These are phyloP conservation scores for Aleadryas rufinucha DNA, from an alignment of 2,113 vertebrate species.

Conservation along the genomic window DNA sequence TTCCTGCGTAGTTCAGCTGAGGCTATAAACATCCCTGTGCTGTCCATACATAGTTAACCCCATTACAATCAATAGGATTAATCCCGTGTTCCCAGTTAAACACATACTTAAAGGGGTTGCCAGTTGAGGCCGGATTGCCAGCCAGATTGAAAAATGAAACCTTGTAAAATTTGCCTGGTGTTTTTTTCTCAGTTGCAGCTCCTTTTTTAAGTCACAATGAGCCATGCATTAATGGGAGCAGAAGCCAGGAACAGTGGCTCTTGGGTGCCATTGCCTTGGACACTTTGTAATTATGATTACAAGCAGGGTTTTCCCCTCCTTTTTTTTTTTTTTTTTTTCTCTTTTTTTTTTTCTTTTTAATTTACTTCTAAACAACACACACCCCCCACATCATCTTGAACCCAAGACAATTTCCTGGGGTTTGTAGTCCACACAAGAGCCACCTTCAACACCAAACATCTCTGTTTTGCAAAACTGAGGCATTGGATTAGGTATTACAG, in stretches of 20 bases:
- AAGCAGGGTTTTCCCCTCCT: background rate
- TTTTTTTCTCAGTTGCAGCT: background rate
- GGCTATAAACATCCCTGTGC: background rate
- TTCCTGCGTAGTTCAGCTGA: background rate
- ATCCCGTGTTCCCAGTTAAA: background rate
- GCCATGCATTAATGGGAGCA: background rate
- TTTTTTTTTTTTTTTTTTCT: accelerated
- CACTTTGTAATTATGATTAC: background rate
- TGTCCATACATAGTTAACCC: background rate
- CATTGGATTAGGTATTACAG: background rate
- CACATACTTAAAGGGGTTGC: background rate
- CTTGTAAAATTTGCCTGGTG: background rate
- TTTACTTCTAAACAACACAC: background rate
- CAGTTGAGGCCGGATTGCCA: accelerated
- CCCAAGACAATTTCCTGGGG: background rate
- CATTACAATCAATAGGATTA: background rate
- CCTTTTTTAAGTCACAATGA: accelerated
- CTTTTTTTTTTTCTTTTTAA: background rate
- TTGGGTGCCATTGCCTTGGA: accelerated
- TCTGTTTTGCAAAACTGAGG: background rate
- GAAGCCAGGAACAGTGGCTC: background rate
- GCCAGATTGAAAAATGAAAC: background rate
- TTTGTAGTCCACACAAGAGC: background rate
- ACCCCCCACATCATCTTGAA: accelerated
- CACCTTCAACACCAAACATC: background rate